These are phyloP conservation scores for Bombus superbus DNA, from an alignment of 1,140 invertebrate genomes.

Conservation along the genomic window DNA sequence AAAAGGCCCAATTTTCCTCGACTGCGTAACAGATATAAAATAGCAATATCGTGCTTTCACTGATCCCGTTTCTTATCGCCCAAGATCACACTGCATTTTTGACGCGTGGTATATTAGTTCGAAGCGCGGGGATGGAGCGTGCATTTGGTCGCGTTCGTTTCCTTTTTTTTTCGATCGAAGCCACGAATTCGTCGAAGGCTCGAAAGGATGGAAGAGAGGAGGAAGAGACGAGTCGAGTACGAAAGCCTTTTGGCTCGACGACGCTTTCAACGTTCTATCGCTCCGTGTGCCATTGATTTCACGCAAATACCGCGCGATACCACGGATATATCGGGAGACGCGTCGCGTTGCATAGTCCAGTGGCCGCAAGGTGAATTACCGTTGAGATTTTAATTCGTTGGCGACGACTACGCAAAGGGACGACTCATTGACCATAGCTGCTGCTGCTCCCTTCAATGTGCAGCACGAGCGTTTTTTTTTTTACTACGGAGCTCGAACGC, in stretches of 20 bases:
- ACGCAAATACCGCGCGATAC: constrained; percentile 11
- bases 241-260: constrained; percentile 14
- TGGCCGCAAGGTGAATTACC: constrained; percentile 16
- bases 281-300: constrained; percentile 25
- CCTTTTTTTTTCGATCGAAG: constrained; percentile 1
- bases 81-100: constrained; percentile 9
- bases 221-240: background rate
- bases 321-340: background rate
- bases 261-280: constrained; percentile 17
- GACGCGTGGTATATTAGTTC: background rate
- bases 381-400: constrained; percentile 39
- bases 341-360: background rate
- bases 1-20: constrained; percentile 10
- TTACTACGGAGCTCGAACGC: constrained; percentile 20
- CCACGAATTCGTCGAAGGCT: background rate
- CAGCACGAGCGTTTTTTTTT: constrained; percentile 17
- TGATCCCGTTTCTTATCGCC: constrained; percentile 9
- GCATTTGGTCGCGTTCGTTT: background rate
- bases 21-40: background rate
- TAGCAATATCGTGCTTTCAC: constrained; percentile 27
- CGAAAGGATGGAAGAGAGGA: too few relatives aligned
- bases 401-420: background rate
- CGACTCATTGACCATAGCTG: constrained; percentile 51
- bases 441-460: background rate
- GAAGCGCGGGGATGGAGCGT: background rate